Base-by-base conservation (phyloP, 2,888 invertebrate species). In the Microctonus brassicae region DNA sequence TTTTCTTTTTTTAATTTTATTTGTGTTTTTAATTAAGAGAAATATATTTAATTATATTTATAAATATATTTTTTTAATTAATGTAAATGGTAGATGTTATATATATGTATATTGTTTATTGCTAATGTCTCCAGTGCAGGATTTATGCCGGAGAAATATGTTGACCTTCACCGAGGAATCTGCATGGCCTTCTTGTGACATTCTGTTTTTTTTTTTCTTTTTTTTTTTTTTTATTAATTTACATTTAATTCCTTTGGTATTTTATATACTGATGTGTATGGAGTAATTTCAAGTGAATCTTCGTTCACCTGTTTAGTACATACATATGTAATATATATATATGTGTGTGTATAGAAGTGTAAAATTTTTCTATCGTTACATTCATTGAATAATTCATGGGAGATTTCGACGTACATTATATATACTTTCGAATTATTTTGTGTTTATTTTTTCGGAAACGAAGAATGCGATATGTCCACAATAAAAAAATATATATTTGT, bases 131-230 rank as follows among this genome's bases (percentile, higher is more conserved):
- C 47, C 11, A 42, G 34, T 26, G 20, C 22, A 62, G 62, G 62
- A 62, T 62, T 62, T 42, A 62, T 22, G 62, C 42, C 42, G 39
- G 62, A 62, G 39, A 26, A 42, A n/a, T n/a, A 34, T 62, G 34
- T 39, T 26, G 62, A 42, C 62, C 62, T 62, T 42, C 62, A 42
- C 10, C 22, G 17, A n/a, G 34, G 33, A 60, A 29, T 39, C 42
- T 42, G 26, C 20, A 10, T 34, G 33, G 33, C 58, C 34, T 20
- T 58, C 58, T 58, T 20, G 17, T 20, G 2, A n/a, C 7, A n/a
- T 6, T 17, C 17, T 47, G 47, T 47, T 17, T n/a, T n/a, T 17
- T n/a, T n/a, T n/a, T n/a, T n/a, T n/a, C 3, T n/a, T n/a, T n/a
- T 13, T 39, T 39, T 39, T 39, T 57, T 57, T 29, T 26, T 55